Percentiles rank a stretch among this genome's conserved stretches.
phyloP scores from a whole-genome alignment of 2,797 vertebrate species.

The Paguma larvata region DNA sequence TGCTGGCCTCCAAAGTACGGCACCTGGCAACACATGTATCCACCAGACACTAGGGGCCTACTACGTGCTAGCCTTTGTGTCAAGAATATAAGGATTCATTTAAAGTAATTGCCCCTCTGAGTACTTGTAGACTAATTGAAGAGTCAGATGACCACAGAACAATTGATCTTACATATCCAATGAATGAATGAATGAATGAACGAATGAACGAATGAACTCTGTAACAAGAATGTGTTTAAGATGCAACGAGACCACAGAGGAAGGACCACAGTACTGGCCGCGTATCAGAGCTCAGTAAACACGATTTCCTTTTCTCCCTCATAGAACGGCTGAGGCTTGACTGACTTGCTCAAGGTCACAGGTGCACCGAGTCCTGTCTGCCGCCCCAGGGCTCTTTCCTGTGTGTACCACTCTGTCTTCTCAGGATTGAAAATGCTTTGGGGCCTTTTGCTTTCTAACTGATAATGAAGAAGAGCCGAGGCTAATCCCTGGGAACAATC shows the following conservation, averaged over 20 bases:
- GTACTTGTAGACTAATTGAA: not conserved
- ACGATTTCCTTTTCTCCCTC: not conserved
- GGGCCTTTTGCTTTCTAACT: slow-evolving; percentile 73
- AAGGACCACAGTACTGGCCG: not conserved
- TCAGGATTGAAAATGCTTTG: not conserved
- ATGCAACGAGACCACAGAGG: not conserved
- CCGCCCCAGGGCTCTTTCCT: not conserved
- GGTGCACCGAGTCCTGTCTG: not conserved
- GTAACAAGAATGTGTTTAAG: not conserved
- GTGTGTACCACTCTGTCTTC: not conserved
- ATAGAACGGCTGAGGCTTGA: not conserved
- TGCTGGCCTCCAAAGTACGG: not conserved
- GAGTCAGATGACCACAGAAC: not conserved
- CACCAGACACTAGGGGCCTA: not conserved
- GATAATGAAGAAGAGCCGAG: slow-evolving; percentile 65
- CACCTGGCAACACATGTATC: not conserved
- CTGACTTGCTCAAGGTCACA: not conserved
- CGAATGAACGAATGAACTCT: not conserved
- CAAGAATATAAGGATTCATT: not conserved
- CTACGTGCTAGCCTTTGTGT: not conserved
- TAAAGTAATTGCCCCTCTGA: not conserved
- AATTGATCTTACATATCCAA: not conserved
- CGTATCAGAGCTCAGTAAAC: not conserved
- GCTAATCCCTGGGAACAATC: slow-evolving; percentile 55
- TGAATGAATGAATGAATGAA: not conserved